Evolutionary conservation across 2,113 vertebrate genomes (phyloP).

Genomic region (Catagonus wagneri): DNA sequence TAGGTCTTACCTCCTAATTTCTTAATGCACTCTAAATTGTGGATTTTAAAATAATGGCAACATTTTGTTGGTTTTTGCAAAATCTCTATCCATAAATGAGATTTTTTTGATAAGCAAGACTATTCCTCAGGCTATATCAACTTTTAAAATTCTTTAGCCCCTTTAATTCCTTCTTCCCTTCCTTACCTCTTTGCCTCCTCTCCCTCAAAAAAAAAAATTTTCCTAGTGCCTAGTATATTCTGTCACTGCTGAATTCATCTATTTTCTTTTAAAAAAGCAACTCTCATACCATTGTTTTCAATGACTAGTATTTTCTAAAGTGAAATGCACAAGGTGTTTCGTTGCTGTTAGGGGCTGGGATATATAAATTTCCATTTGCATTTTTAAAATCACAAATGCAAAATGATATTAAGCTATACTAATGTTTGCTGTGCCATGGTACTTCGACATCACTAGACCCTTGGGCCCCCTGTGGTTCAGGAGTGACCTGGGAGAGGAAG

Average conservation of each 20-base stretch:
- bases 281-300: not conserved
- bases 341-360: not conserved
- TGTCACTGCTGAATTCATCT: slow-evolving; percentile 3
- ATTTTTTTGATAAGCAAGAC: not conserved
- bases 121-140: not conserved
- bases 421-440: not conserved
- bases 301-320: not conserved
- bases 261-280: not conserved
- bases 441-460: not conserved
- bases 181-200: not conserved
- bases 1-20: not conserved
- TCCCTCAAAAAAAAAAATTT: slow-evolving; percentile 5
- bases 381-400: not conserved
- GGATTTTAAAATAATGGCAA: slow-evolving; percentile 43
- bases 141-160: not conserved
- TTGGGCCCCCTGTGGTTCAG: not conserved
- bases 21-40: not conserved
- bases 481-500: not conserved
- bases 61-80: not conserved
- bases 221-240: not conserved
- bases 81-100: not conserved
- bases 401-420: not conserved
- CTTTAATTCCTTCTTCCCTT: not conserved
- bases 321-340: not conserved
- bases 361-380: not conserved